Percentiles rank a stretch among this genome's conserved stretches.
Evolutionary conservation across 1,140 invertebrate genomes (phyloP).

Genomic region (Myzus persicae): DNA sequence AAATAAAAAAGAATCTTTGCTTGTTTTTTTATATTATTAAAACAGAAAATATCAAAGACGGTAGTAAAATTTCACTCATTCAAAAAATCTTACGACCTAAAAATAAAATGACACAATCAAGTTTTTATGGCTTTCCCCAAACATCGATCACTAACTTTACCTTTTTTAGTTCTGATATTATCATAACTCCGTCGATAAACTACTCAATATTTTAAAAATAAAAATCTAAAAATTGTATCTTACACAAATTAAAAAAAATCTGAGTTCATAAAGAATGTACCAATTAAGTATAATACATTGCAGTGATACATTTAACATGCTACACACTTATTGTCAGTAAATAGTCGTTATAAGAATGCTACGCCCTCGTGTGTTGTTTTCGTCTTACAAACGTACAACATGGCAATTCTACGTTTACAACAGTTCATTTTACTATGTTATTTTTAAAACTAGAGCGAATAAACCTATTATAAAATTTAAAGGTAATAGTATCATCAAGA

Average conservation of each 20-base stretch:
- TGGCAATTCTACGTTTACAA: no score
- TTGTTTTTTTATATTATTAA: neutral
- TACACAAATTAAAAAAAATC: neutral
- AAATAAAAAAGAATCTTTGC: neutral
- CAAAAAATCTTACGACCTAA: neutral
- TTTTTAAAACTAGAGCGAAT: no score
- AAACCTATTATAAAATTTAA: no score
- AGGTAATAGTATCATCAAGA: no score
- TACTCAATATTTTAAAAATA: neutral
- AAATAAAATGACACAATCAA: constrained; percentile 2
- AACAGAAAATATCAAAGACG: neutral
- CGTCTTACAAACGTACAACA: no score
- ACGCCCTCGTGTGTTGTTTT: no score
- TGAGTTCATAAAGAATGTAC: neutral
- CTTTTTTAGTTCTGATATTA: neutral
- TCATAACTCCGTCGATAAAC: neutral
- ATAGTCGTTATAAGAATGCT: no score
- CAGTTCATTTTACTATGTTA: no score
- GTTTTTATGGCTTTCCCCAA: neutral
- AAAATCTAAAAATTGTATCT: neutral
- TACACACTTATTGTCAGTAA: no score
- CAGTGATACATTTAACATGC: neutral
- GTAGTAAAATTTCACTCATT: neutral
- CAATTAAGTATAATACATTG: neutral
- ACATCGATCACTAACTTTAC: neutral